Percentiles rank a stretch among this genome's conserved stretches.
Evolutionary conservation across 2,113 vertebrate species (phyloP).

Genomic region (Paracanthobrama guichenoti): DNA sequence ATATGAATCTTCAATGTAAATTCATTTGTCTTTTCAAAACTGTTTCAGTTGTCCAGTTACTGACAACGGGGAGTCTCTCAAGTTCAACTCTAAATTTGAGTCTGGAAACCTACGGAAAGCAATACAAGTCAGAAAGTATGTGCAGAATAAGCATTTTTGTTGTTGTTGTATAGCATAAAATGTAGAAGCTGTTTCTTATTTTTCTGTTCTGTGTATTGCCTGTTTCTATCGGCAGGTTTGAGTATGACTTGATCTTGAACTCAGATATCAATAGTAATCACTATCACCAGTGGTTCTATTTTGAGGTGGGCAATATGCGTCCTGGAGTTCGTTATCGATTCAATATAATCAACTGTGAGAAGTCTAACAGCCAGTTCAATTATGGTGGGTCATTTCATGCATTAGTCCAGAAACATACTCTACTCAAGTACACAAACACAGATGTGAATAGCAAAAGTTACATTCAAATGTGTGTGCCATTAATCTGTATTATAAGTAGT

Average conservation of each 20-base stretch:
- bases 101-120: slow-evolving; percentile 97
- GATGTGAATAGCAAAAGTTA: background rate
- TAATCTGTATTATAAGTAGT: background rate
- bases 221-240: slow-evolving; percentile 78
- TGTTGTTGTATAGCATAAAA: background rate
- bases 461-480: background rate
- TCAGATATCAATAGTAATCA: slow-evolving; percentile 99
- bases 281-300: slow-evolving; percentile 99
- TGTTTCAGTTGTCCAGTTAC: slow-evolving; percentile 77
- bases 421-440: background rate
- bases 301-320: slow-evolving; percentile 96
- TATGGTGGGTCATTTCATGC: slow-evolving; percentile 80
- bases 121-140: slow-evolving; percentile 96
- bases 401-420: background rate
- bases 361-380: slow-evolving; percentile 99
- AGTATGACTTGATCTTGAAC: slow-evolving; percentile 97
- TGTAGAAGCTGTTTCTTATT: background rate
- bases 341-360: slow-evolving; percentile 99
- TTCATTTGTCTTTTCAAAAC: background rate
- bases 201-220: background rate
- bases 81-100: slow-evolving; percentile 98
- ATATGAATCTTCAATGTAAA: background rate
- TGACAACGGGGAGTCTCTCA: slow-evolving; percentile 87
- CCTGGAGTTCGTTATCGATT: slow-evolving; percentile 86
- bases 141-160: background rate